Evolutionary conservation across 92 coral and sea anemone genomes (phyloP), one percentile per base, ranked within the genome.

Genomic region (Muricea muricata): DNA sequence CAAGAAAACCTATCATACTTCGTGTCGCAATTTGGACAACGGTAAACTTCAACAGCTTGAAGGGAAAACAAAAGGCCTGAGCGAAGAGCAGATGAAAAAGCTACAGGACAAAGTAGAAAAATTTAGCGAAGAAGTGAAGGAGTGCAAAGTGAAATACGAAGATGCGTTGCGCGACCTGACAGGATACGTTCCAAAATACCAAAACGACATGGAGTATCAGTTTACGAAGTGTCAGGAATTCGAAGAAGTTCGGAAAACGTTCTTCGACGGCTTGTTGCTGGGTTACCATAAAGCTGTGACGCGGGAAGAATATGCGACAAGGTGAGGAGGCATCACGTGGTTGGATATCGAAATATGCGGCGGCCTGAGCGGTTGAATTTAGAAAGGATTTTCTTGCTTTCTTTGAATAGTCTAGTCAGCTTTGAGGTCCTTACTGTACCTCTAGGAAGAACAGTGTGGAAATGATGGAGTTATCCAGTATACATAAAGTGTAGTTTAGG

Each of bases 41-140:
- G 88, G 92, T 6, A 94, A 94, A 50, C 26, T 0, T 24, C 65
- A 47, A 29, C 65, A 75, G 18, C 65, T 31, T 0, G 80, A 75
- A 47, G 65, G 65, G 6, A 75, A 75, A 24, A 24, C 28, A 15
- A 75, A 75, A 20, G 65, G 60, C 0, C 0, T 70, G 48, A 91
- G 79, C 32, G 98, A 93, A 24, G 98, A 95, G 34, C 98, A 95
- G 60, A 71, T 90, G 26, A 95, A 86, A 65, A 95, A 93, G 66
- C 91, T 93, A 1, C 87, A 85, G 71, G 98, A 95, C 18, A 93
- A 90, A 65, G 35, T 89, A 20, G 90, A 75, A n/a, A 95, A 86
- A 73, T 76, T 90, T 35, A 75, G 68, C 15, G 74, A 47, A 6
- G 98, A 93, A 1, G 93, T 86, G 24, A 66, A 75, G 24, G 70